Base-by-base conservation (phyloP, 2,888 invertebrate genomes). In the Tetranychus truncatus region DNA sequence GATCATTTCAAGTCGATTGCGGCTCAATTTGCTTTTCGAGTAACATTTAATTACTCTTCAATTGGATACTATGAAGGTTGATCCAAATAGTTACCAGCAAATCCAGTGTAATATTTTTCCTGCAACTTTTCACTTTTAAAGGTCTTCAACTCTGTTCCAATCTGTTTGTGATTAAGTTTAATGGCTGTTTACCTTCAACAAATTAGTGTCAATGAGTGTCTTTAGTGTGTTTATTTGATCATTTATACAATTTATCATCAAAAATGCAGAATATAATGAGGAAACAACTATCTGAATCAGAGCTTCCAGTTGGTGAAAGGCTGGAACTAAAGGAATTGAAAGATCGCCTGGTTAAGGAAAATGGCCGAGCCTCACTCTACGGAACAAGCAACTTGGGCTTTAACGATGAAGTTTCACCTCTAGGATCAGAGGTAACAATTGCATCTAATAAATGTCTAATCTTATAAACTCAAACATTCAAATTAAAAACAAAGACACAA, bases 351-450 rank as follows among this genome's bases (percentile, higher is more conserved):
- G 89, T 92, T 71, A 86, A 88, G 81, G 91, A 91, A 81, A 89
- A 76, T 72, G 77, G 77, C 0, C 73, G 77, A 55, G 74, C 75
- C 11, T 74, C 75, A 9, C 75, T 75, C 83, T 93, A 93, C 82
- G 93, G 93, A 2, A 89, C 92, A 24, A 91, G 92, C 24, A 93
- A 93, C 83, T 88, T 88, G 79, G 92, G 89, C 55, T 93, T 91
- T 81, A 87, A 87, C 78, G 75, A 75, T 72, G 69, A 69, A 20
- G 20, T 24, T 5, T 24, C 21, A 24, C 69, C 69, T 8, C 4
- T 69, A 21, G 69, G 69, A 11, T 69, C 69, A 69, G 69, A 69
- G 69, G 69, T 69, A 11, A 69, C 34, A 34, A 34, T 5, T 4
- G 4, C 1, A 2, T 3, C 0, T 3, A 34, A 34, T 34, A 3